Evolutionary conservation across 2,797 vertebrate genomes (phyloP).

Genomic region (Spondyliosoma cantharus): DNA sequence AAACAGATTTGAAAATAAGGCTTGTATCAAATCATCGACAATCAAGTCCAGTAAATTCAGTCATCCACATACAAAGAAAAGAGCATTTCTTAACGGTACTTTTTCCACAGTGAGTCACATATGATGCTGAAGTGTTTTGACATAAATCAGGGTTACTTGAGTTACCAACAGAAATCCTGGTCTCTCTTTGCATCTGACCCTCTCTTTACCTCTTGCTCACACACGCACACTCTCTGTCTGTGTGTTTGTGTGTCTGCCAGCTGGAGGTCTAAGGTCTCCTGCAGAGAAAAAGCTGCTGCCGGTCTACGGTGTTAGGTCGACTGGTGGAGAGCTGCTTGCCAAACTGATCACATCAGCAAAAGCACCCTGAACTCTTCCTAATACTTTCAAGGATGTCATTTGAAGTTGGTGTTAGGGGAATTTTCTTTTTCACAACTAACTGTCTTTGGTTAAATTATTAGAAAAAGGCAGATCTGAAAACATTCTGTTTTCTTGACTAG

Average conservation of each 20-base stretch:
- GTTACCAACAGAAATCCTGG: conserved; percentile 5
- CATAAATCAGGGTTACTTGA: conserved; percentile 13
- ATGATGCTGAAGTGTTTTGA: conserved; percentile 16
- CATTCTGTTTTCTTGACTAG: no score
- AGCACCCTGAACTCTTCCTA: conserved; percentile 37
- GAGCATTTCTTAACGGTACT: neutral
- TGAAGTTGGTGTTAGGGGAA: conserved; percentile 29
- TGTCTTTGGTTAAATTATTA: no score
- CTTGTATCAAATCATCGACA: conserved; percentile 4
- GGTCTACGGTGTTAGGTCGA: conserved; percentile 13
- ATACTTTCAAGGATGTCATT: conserved; percentile 55
- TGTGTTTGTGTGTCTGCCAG: conserved; percentile 11
- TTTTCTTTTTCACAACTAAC: conserved; percentile 33
- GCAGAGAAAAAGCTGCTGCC: conserved; percentile 22
- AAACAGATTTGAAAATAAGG: neutral
- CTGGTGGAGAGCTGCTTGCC: conserved; percentile 34
- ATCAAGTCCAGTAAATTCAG: neutral
- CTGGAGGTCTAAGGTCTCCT: conserved; percentile 32
- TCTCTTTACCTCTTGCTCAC: neutral
- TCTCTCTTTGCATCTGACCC: neutral
- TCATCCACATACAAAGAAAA: neutral
- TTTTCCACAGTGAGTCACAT: neutral
- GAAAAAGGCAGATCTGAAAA: no score
- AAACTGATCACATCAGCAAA: conserved; percentile 49
- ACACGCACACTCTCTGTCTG: neutral